Conservation (phyloP, 2,888 invertebrate species). For the Taenaris catops region DNA sequence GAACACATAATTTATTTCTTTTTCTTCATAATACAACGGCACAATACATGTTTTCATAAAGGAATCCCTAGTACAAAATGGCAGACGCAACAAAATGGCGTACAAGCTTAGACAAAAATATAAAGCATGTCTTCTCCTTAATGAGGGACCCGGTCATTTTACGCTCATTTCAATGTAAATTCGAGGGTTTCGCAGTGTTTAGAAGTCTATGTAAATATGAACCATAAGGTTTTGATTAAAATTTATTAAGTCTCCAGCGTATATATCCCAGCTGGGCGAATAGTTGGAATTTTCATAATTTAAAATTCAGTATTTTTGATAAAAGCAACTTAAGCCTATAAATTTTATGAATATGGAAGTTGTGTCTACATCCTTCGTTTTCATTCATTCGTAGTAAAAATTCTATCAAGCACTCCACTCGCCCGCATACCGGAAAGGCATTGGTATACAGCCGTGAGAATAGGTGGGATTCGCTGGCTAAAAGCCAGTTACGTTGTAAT, state of each 20-base stretch:
- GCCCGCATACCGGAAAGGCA: too few relatives aligned
- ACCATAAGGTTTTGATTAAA: slow-evolving; percentile 69
- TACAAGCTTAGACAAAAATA: slow-evolving; percentile 62
- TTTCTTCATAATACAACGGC: slow-evolving; percentile 32
- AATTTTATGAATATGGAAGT: too few relatives aligned
- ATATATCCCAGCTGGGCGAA: too few relatives aligned
- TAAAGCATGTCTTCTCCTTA: slow-evolving; percentile 51
- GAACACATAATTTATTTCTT: slow-evolving; percentile 15
- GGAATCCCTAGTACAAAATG: slow-evolving; percentile 46
- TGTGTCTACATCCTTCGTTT: too few relatives aligned
- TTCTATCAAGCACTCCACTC: too few relatives aligned
- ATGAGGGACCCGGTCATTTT: slow-evolving; percentile 68
- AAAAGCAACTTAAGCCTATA: background rate
- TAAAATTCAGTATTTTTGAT: too few relatives aligned
- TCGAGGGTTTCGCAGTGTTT: slow-evolving; percentile 64
- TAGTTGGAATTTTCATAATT: too few relatives aligned
- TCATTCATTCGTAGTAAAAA: too few relatives aligned
- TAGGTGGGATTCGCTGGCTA: too few relatives aligned
- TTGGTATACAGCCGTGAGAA: too few relatives aligned
- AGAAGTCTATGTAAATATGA: slow-evolving; percentile 63
- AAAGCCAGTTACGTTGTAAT: too few relatives aligned
- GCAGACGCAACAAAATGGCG: slow-evolving; percentile 44
- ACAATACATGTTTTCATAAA: slow-evolving; percentile 39
- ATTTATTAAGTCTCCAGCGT: slow-evolving; percentile 44
- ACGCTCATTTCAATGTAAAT: slow-evolving; percentile 73